Base-by-base conservation (phyloP, 1,140 invertebrate genomes). In the Lepidotrigona ventralis region DNA sequence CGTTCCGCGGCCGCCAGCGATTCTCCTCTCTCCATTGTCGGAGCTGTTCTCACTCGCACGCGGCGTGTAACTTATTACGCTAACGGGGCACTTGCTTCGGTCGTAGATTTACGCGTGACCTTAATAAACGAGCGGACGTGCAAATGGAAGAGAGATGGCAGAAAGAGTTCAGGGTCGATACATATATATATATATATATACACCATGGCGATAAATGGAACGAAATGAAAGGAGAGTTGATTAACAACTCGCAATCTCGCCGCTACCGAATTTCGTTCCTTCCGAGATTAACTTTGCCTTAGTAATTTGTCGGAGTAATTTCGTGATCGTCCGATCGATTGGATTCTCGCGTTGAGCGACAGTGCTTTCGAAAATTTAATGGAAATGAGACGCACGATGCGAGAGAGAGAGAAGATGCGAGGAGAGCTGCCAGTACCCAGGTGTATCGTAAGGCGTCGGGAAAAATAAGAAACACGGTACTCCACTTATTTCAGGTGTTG, bases 401-500 rank as follows among this genome's bases (percentile, higher is more conserved):
- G 26, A 19, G 29, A n/a, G n/a, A 46, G 17, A 23, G 39, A 23
- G 2, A 0, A n/a, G n/a, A n/a, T n/a, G 33, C 33, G 33, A 33
- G 54, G 19, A 56, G 51, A 78, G 17, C 51, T 63, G 58, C 29
- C 29, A 21, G n/a, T 29, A 39, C 39, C 58, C 76, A 72, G 68
- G 58, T 79, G 75, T 83, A 51, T 64, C 29, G 29, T 56, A 69
- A 39, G 63, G 19, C 76, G 69, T 70, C 8, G 6, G 29, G 70
- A 81, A 84, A 81, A 81, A 80, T 74, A 58, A 56, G 53, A 72
- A 83, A 72, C 81, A 83, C 58, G 76, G 58, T 83, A 83, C 79
- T 83, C 81, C 81, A 83, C 81, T 83, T 79, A 83, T 73, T 72
- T 64, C 19, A 73, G 33, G 17, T 29, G 60, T 46, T 73, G 72